A percentile compares a stretch with the other conserved stretches of the same genome.
Conservation (phyloP, 2,113 vertebrate genomes). For the Sclerurus mexicanus region DNA sequence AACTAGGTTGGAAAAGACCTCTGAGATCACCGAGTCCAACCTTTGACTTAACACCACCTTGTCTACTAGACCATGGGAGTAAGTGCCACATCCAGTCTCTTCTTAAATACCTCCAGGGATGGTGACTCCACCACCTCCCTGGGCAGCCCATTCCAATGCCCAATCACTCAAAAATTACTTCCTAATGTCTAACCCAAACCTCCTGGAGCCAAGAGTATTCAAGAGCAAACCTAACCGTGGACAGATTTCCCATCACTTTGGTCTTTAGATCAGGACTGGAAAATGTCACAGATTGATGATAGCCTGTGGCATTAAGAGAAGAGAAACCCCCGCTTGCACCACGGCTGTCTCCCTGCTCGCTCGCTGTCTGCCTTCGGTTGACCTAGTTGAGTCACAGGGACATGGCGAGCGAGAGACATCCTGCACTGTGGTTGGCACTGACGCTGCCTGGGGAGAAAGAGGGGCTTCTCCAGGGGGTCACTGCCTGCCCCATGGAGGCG, state of each 20-base stretch:
- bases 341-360: not conserved
- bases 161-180: no score
- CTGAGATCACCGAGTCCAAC: no score
- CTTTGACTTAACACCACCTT: no score
- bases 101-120: no score
- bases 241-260: not conserved
- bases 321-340: not conserved
- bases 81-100: no score
- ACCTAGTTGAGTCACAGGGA: conserved; percentile 62
- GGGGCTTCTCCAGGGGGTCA: not conserved
- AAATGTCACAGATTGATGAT: not conserved
- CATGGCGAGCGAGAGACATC: not conserved
- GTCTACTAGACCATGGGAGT: no score
- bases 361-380: not conserved
- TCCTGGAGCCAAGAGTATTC: not conserved
- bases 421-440: not conserved
- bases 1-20: no score
- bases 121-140: no score
- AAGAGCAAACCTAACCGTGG: rapidly evolving
- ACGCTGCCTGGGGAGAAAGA: not conserved
- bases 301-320: not conserved
- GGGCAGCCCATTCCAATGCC: no score
- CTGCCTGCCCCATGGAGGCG: rapidly evolving
- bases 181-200: no score
- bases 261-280: not conserved